phyloP scores from a whole-genome alignment of 2,113 vertebrate genomes.

The Podocnemis expansa region DNA sequence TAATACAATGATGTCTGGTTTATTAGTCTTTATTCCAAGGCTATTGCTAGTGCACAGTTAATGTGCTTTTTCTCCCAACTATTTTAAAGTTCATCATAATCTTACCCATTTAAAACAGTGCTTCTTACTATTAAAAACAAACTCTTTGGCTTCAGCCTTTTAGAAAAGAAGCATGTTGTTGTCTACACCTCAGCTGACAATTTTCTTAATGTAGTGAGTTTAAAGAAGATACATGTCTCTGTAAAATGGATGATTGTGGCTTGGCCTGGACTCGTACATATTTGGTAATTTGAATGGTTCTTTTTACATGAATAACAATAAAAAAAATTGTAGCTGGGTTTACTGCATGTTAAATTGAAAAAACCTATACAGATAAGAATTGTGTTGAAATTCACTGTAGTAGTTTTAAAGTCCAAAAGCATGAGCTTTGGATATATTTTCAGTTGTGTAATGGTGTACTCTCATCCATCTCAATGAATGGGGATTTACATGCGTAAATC shows the following conservation, averaged over 20 bases:
- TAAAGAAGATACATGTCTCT: conserved; percentile 5
- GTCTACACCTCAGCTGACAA: background rate
- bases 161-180: background rate
- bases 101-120: background rate
- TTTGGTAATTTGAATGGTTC: conserved; percentile 1
- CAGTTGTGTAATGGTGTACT: conserved; percentile 23
- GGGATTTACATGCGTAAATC: conserved; percentile 49
- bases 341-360: background rate
- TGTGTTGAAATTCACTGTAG: background rate
- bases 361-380: background rate
- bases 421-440: conserved; percentile 12
- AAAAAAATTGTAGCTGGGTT: conserved; percentile 9
- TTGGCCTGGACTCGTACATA: background rate
- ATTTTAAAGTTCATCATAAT: background rate
- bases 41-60: background rate
- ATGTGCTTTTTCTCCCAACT: background rate
- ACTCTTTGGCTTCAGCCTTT: background rate
- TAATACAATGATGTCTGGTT: background rate
- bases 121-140: background rate
- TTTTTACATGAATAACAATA: conserved; percentile 21
- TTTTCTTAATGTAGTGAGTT: background rate
- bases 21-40: background rate
- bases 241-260: background rate
- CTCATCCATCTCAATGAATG: conserved; percentile 6
- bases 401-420: background rate